Base-by-base conservation (phyloP, 2,797 vertebrate genomes). In the Rousettus madagascariensis region DNA sequence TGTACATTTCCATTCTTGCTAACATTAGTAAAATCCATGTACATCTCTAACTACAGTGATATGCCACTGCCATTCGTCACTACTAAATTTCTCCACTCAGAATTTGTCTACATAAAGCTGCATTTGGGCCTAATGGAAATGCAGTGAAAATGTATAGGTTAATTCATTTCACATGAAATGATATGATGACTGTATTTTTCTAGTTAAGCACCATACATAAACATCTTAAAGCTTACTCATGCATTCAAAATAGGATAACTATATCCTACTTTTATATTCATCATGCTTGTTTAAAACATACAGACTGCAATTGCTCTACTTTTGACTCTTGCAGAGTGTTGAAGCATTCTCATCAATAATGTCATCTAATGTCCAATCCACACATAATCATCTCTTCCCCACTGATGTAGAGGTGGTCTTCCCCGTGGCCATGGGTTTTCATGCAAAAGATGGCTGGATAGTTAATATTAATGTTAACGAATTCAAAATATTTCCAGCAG, bases 401-500 rank as follows among this genome's bases (percentile, higher is more conserved):
- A 77, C 41, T 97, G 19, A 57, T 41, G 33, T 11, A 90, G 55
- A 77, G 3, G 94, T 88, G 92, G 94, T 78, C 90, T 97, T 97
- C 87, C 90, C 95, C 57, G 33, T 41, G 84, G 86, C 90, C 91
- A 53, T 85, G 87, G 90, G 6, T 91, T 97, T 97, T 94, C 96
- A 82, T 11, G 92, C 6, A 38, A 71, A 86, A 96, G 43, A 96
- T 95, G 93, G 90, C 87, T 96, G 86, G 90, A 78, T 65, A 87
- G 66, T 96, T 97, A 94, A 96, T 95, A 94, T 97, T 96, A 96
- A 75, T 96, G 96, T 97, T 96, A 96, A 98, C 94, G 82, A 90
- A 92, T 94, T 96, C 90, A 92, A 65, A 97, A 94, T 96, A 55
- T 95, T 96, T 97, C 96, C 96, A 96, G 95, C 94, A 98, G 96